Evolutionary conservation across 2,113 vertebrate genomes (phyloP), one percentile per base, ranked within the genome.

Genomic region (Apodemus speciosus): DNA sequence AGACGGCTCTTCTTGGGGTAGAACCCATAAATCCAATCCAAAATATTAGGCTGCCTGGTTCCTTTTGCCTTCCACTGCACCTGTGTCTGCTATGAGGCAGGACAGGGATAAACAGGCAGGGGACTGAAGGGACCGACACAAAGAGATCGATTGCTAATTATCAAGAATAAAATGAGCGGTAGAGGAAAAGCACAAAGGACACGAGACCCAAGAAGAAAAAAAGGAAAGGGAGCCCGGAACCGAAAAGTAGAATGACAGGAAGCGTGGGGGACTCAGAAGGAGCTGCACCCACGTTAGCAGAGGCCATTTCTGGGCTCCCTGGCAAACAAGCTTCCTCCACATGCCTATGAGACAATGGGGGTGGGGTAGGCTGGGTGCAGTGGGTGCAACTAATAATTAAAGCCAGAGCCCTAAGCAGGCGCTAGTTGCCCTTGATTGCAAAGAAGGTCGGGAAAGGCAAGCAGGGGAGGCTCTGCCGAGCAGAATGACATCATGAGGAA

Each of bases 401-500:
- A 84, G 20, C 49, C 51, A 66, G 83, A 90, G 46, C 68, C 25
- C 0, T n/a, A 23, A 38, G 32, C 1, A 23, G 35, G 23, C 13
- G 35, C 14, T 35, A 58, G 49, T 40, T 90, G 38, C n/a, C 66
- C 25, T 71, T 51, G 9, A 91, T 89, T 92, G 80, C 84, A 68
- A 81, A 68, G 53, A 85, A 92, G 71, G 9, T 76, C 87, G 66
- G 62, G 43, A 58, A 84, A 91, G 73, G 43, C 43, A 38, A 15
- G 20, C 35, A 2, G 56, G 76, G 18, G 46, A 43, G 38, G 27
- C 43, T 14, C 4, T 62, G 14, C n/a, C 56, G 5, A 64, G 27
- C 51, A 95, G 40, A 84, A 64, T 62, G 69, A 84, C 46, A 35
- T 81, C 49, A 58, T 51, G 62, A 94, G 30, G 46, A 83, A 84